Evolutionary conservation across 2,888 invertebrate genomes (phyloP).

Genomic region (Leptinotarsa tumamoca): DNA sequence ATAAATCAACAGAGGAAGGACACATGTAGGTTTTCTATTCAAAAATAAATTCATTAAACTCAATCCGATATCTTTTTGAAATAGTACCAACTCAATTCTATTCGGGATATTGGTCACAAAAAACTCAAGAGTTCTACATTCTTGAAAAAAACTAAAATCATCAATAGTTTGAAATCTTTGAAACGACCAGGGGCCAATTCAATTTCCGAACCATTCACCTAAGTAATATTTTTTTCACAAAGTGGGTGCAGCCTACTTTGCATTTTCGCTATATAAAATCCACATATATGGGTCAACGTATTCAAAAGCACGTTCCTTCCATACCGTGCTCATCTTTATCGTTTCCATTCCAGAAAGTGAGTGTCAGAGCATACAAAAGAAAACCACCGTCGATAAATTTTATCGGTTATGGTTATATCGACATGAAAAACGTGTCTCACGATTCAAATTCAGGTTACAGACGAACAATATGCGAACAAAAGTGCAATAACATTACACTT

Average conservation of each 20-base stretch:
- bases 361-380: slow-evolving; percentile 21
- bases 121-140: no score
- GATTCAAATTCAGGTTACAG: slow-evolving; percentile 42
- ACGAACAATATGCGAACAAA: slow-evolving; percentile 31
- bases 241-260: neutral
- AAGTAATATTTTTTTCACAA: neutral
- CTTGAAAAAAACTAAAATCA: no score
- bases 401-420: slow-evolving; percentile 38
- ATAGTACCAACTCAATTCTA: no score
- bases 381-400: slow-evolving; percentile 33
- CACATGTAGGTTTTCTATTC: no score
- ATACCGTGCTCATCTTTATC: slow-evolving; percentile 1
- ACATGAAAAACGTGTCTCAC: slow-evolving; percentile 42
- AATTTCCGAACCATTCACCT: no score
- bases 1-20: no score
- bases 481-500: slow-evolving; percentile 25
- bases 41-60: no score
- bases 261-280: neutral
- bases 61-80: no score
- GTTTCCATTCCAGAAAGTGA: slow-evolving; percentile 31
- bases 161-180: no score
- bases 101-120: no score
- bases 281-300: neutral
- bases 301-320: neutral
- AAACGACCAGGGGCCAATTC: no score